phyloP scores from a whole-genome alignment of 1,140 invertebrate genomes.

The Rhyzopertha dominica region DNA sequence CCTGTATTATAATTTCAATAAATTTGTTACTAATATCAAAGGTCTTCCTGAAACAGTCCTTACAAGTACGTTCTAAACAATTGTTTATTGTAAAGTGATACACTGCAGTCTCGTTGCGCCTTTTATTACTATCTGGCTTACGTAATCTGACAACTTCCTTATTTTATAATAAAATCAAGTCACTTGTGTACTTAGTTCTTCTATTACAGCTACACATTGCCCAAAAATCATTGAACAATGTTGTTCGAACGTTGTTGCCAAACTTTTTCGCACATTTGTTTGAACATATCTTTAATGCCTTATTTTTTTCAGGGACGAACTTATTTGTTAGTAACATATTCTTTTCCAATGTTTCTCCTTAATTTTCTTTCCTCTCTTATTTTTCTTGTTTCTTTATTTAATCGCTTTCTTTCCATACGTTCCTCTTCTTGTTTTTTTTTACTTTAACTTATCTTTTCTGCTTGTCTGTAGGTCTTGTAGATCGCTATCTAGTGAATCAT shows the following conservation, averaged over 20 bases:
- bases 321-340: slow-evolving; percentile 5
- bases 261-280: slow-evolving; percentile 12
- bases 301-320: slow-evolving; percentile 2
- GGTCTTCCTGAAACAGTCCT: no score
- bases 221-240: slow-evolving; percentile 9
- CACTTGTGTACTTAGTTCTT: neutral
- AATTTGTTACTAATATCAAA: no score
- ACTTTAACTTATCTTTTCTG: slow-evolving; percentile 3
- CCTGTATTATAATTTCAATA: no score
- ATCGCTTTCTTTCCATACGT: neutral
- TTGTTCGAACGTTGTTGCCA: neutral
- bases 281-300: slow-evolving; percentile 5
- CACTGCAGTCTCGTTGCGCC: no score
- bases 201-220: slow-evolving; percentile 1
- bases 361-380: slow-evolving; percentile 9
- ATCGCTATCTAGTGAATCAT: neutral
- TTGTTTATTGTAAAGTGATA: no score
- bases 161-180: no score
- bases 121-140: no score
- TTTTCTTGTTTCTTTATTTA: slow-evolving; percentile 10
- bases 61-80: no score
- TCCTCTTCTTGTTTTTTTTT: neutral
- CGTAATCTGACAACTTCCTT: no score
- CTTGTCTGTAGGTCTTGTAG: neutral
- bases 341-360: slow-evolving; percentile 8